These are phyloP conservation scores for Botia kubotai DNA, from an alignment of 2,797 vertebrate genomes.

Conservation along the genomic window DNA sequence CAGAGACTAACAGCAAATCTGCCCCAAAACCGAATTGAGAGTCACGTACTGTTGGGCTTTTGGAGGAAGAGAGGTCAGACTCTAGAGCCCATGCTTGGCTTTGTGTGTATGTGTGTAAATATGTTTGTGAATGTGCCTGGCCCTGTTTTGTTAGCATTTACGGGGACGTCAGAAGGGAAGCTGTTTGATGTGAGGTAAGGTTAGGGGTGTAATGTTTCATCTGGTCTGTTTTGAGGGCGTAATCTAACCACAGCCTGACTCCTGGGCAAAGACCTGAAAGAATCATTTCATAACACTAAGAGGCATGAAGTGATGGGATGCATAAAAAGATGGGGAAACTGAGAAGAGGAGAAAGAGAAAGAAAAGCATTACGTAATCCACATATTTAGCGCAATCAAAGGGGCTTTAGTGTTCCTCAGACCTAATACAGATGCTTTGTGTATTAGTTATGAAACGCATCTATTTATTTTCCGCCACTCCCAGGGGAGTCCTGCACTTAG, in stretches of 20 bases:
- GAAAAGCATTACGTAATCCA: conserved; percentile 46
- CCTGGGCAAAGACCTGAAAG: conserved; percentile 24
- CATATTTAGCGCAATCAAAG: conserved; percentile 54
- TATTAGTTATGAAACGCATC: conserved; percentile 43
- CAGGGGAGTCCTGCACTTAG: conserved; percentile 33
- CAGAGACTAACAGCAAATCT: conserved; percentile 51
- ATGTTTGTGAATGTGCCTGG: conserved; percentile 6
- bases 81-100: conserved; percentile 32
- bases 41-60: conserved; percentile 50
- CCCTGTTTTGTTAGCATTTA: conserved; percentile 1
- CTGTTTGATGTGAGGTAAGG: conserved; percentile 20
- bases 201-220: conserved; percentile 44
- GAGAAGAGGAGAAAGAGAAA: conserved; percentile 10
- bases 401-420: conserved; percentile 47
- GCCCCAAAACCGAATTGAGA: conserved; percentile 45
- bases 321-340: conserved; percentile 2
- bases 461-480: conserved; percentile 33
- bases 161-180: neutral
- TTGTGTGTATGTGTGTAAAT: conserved; percentile 36
- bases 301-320: conserved; percentile 27
- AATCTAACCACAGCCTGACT: conserved; percentile 40
- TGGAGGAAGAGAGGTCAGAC: conserved; percentile 44
- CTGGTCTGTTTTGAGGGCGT: conserved; percentile 37
- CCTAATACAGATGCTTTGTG: conserved; percentile 38
- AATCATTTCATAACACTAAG: conserved; percentile 37